Evolutionary conservation across 2,113 vertebrate species (phyloP).

Genomic region (Crotalus helleri): DNA sequence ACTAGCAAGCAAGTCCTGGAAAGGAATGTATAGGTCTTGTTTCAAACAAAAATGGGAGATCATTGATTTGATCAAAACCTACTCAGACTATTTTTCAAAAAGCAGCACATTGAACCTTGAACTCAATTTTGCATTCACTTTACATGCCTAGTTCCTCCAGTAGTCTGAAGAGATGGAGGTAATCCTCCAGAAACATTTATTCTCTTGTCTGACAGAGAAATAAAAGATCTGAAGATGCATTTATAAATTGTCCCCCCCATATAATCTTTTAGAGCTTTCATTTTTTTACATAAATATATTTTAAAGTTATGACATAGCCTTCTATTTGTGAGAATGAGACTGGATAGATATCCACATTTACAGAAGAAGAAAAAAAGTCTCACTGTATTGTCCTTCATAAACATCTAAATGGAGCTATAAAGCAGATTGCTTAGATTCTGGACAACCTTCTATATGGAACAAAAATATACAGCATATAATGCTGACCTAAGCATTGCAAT

Average conservation of each 20-base stretch:
- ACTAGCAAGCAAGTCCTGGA: neutral
- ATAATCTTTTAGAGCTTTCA: neutral
- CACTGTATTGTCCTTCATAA: neutral
- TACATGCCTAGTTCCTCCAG: neutral
- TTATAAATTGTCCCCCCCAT: neutral
- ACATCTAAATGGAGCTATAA: neutral
- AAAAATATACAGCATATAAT: neutral
- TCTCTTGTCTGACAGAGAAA: neutral
- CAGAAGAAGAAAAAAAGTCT: neutral
- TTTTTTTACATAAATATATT: neutral
- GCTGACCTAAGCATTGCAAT: neutral
- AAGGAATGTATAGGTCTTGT: neutral
- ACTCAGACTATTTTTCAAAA: neutral
- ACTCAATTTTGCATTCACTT: neutral
- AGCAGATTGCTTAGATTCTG: neutral
- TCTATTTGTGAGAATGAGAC: neutral
- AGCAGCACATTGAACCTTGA: neutral
- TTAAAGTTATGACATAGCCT: neutral
- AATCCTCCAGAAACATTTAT: neutral
- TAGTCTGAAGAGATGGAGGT: neutral
- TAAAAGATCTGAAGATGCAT: neutral
- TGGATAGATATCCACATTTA: neutral
- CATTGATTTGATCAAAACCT: neutral
- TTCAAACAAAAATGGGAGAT: neutral
- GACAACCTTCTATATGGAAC: neutral